Percentiles rank a stretch among this genome's conserved stretches.
Conservation (phyloP, 1,140 invertebrate species). For the Bombus waltoni region DNA sequence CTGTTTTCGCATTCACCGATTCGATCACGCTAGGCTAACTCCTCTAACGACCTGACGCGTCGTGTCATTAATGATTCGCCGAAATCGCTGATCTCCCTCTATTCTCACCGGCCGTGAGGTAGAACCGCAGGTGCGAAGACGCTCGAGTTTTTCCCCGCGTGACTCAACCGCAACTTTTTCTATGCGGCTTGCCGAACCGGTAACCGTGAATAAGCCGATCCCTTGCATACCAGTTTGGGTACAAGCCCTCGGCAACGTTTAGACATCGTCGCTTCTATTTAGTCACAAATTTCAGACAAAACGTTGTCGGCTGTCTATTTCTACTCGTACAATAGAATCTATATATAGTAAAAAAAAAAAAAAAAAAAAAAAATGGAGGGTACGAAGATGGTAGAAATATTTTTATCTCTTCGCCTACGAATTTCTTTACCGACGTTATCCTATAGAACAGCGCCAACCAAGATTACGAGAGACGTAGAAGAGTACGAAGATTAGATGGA, state of each 20-base stretch:
- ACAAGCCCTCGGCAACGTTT: background rate
- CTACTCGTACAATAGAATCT: background rate
- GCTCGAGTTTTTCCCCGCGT: constrained; percentile 10
- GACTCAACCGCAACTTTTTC: constrained; percentile 48
- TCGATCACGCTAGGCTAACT: constrained; percentile 74
- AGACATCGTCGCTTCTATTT: background rate
- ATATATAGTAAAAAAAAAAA: no score
- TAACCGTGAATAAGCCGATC: constrained; percentile 35
- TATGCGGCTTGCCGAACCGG: background rate
- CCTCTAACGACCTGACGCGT: constrained; percentile 75
- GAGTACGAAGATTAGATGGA: no score
- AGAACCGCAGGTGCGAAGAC: constrained; percentile 50
- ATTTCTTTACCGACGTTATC: no score
- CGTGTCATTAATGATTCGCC: constrained; percentile 73
- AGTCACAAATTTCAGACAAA: background rate
- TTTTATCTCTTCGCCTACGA: no score
- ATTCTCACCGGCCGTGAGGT: background rate
- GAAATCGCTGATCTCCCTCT: constrained; percentile 58
- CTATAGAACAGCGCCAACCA: no score
- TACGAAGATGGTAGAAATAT: no score
- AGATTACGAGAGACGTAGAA: no score
- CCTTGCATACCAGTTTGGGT: background rate
- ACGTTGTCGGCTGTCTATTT: background rate
- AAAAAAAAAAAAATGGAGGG: no score
- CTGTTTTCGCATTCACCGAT: constrained; percentile 74